Evolutionary conservation across 2,113 vertebrate species (phyloP).

Genomic region (Chrysemys picta): DNA sequence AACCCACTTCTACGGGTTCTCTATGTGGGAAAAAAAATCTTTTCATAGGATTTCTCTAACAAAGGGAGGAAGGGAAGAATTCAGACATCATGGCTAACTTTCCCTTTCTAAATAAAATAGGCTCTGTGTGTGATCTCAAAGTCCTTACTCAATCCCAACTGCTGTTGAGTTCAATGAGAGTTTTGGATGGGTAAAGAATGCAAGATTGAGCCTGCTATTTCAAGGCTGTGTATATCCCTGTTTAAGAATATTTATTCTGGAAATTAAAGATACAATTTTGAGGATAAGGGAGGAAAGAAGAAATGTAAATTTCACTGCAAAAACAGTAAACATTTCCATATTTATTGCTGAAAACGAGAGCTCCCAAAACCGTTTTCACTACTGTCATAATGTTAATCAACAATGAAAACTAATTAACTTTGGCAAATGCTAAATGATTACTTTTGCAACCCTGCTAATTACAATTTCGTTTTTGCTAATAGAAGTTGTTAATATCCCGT

Average conservation of each 20-base stretch:
- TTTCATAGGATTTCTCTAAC: not conserved
- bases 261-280: not conserved
- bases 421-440: not conserved
- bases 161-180: not conserved
- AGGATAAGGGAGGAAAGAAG: not conserved
- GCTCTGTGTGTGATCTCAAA: not conserved
- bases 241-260: not conserved
- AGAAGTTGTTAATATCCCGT: conserved; percentile 4
- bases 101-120: conserved; percentile 6
- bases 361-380: not conserved
- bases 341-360: not conserved
- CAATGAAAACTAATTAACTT: not conserved
- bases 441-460: conserved; percentile 26
- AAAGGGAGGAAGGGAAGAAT: not conserved
- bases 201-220: not conserved
- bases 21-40: not conserved
- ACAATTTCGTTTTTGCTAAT: conserved; percentile 8
- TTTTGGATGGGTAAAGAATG: not conserved
- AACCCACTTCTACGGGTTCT: not conserved
- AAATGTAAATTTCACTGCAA: not conserved
- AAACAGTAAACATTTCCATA: not conserved
- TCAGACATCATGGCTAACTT: not conserved
- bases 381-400: not conserved
- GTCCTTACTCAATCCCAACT: not conserved
- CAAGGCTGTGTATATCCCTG: not conserved